These are phyloP conservation scores for Salarias fasciatus DNA, from an alignment of 2,797 vertebrate genomes.

Conservation along the genomic window DNA sequence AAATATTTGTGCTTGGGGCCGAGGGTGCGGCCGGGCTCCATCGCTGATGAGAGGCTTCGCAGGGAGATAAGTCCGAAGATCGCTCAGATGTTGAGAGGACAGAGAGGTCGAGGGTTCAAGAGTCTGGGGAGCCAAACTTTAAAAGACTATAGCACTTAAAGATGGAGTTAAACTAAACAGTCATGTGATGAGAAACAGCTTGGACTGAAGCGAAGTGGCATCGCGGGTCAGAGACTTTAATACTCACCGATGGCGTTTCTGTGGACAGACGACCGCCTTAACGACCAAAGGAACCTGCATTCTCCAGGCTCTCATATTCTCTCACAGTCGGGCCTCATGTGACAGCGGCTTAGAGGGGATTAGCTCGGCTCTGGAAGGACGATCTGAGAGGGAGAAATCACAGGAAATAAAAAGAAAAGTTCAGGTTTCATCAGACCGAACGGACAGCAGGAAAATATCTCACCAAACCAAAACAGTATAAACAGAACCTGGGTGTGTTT, in stretches of 20 bases:
- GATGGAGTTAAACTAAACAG: neutral
- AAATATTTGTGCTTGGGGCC: slow-evolving; percentile 26
- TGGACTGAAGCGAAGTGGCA: slow-evolving; percentile 14
- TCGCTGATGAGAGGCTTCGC: slow-evolving; percentile 42
- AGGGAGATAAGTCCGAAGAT: slow-evolving; percentile 61
- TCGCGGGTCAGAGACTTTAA: slow-evolving; percentile 47
- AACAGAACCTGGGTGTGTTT: no score
- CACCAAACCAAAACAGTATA: neutral
- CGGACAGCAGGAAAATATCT: neutral
- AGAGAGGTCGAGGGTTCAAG: slow-evolving; percentile 25
- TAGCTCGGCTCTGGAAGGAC: slow-evolving; percentile 53
- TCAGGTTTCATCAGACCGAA: neutral
- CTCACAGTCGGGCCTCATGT: slow-evolving; percentile 72
- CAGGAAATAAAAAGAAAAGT: slow-evolving; percentile 7
- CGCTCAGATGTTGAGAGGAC: slow-evolving; percentile 50
- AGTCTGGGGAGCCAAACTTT: slow-evolving; percentile 31
- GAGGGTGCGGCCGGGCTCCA: slow-evolving; percentile 50
- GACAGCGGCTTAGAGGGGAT: slow-evolving; percentile 76
- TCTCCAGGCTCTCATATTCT: slow-evolving; percentile 38
- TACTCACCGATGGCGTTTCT: slow-evolving; percentile 32
- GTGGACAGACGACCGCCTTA: slow-evolving; percentile 32
- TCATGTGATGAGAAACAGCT: neutral
- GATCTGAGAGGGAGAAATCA: slow-evolving; percentile 22
- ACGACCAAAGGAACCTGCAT: slow-evolving; percentile 43
- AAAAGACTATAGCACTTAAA: slow-evolving; percentile 11